Evolutionary conservation across 2,888 invertebrate species (phyloP).

Genomic region (Bimastos eiseni): DNA sequence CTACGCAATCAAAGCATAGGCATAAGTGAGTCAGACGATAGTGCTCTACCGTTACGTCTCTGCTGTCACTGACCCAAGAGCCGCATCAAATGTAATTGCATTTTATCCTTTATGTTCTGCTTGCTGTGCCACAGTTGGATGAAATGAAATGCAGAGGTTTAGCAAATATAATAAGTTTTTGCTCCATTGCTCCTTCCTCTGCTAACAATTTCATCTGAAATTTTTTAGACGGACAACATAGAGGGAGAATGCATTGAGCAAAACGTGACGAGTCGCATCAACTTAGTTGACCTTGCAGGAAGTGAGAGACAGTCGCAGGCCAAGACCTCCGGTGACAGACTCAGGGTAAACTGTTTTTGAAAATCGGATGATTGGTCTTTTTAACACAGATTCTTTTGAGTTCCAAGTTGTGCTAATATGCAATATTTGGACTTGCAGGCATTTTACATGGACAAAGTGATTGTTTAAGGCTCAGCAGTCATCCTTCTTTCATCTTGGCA

Average conservation of each 20-base stretch:
- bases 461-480: no score
- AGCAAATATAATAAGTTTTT: neutral
- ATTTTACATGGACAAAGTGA: no score
- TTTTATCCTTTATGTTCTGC: neutral
- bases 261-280: constrained; percentile 73
- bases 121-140: neutral
- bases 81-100: neutral
- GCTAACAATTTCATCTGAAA: neutral
- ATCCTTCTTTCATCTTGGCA: no score
- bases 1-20: no score
- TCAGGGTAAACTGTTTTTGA: constrained; percentile 63
- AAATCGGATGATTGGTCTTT: neutral
- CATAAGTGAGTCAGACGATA: no score
- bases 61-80: neutral
- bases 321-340: constrained; percentile 72
- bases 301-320: constrained; percentile 75
- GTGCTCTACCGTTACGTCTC: neutral
- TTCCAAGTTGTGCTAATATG: no score
- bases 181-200: no score
- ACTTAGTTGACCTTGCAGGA: constrained; percentile 80
- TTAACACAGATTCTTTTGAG: neutral
- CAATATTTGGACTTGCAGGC: no score
- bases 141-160: neutral
- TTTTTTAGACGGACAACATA: neutral
- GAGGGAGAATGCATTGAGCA: constrained; percentile 42